Evolutionary conservation across 2,888 invertebrate species (phyloP), one percentile per base, ranked within the genome.

Genomic region (Melitaea athalia): DNA sequence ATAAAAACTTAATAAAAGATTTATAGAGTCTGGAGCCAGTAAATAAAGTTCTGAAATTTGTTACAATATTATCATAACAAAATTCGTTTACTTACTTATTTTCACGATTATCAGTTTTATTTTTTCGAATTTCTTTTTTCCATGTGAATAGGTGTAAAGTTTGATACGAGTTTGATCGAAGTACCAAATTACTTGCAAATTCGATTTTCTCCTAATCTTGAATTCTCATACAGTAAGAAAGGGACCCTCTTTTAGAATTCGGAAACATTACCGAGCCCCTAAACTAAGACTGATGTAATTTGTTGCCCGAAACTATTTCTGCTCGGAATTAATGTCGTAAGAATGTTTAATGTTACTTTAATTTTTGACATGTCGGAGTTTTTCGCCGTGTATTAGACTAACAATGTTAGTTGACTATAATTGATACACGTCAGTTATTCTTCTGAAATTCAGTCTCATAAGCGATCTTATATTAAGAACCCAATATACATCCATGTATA

Each of bases 101-200:
- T 45, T 45, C 14, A 10, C 45, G 45, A 45, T 12, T 45, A 45
- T 14, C 11, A 14, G 45, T 45, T 45, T 45, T 45, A 43, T n/a
- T 24, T 24, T 24, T 24, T 12, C 55, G 45, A 31, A 24, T 43
- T 7, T 12, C 8, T n/a, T 49, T 15, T 17, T 45, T 45, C 47
- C 55, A 47, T 31, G 17, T 45, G 55, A 64, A 45, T 49, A 45
- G 45, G 45, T 45, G 45, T 12, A 45, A 45, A 5, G 17, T 52
- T 5, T 5, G 24, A 17, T 50, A 50, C n/a, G 11, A 55, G n/a
- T 38, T 14, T 33, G 81, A 88, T 88, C 84, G 84, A 84, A 85
- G 79, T 78, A 82, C 79, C 82, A 82, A 86, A 88, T 88, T 85
- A 85, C 84, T 82, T 72, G 71, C 76, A 71, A 76, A 79, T 79